A percentile compares a stretch with the other conserved stretches of the same genome.
These are phyloP conservation scores for Perca flavescens DNA, from an alignment of 2,113 vertebrate genomes.

Conservation along the genomic window DNA sequence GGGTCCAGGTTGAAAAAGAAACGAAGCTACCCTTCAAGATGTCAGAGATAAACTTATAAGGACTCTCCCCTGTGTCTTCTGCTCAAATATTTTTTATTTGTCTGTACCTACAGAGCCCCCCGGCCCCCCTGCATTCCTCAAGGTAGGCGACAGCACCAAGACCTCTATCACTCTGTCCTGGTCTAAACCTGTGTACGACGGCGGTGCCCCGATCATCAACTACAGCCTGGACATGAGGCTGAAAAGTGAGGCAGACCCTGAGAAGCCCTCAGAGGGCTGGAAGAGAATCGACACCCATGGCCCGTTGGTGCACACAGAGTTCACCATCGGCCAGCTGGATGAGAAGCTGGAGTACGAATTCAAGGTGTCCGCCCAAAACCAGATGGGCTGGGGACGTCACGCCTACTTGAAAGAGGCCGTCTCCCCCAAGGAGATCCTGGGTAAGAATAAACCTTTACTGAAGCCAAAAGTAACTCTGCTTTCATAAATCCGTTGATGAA, in stretches of 20 bases:
- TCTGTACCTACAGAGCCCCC: conserved; percentile 90
- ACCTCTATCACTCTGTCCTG: conserved; percentile 92
- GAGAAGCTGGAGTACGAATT: conserved; percentile 96
- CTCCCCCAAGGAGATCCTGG: conserved; percentile 94
- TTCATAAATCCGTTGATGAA: too few species aligned
- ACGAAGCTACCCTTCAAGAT: background rate
- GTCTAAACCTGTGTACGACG: conserved; percentile 96
- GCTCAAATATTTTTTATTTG: background rate
- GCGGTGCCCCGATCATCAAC: conserved; percentile 94
- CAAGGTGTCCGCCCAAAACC: conserved; percentile 96
- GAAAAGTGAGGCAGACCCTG: conserved; percentile 88
- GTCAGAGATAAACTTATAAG: too few species aligned
- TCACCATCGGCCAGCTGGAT: conserved; percentile 91
- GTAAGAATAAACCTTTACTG: conserved; percentile 74
- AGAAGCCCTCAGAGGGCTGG: conserved; percentile 93
- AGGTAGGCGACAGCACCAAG: conserved; percentile 95
- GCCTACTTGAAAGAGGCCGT: conserved; percentile 95
- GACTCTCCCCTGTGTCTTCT: too few species aligned
- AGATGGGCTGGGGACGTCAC: conserved; percentile 95
- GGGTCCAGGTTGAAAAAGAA: too few species aligned
- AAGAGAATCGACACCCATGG: conserved; percentile 92
- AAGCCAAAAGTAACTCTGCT: too few species aligned
- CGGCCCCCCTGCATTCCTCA: conserved; percentile 93
- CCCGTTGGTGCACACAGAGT: conserved; percentile 93
- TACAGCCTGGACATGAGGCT: conserved; percentile 93